Base-by-base conservation (phyloP, 2,797 vertebrate genomes). In the Syngnathus acus region DNA sequence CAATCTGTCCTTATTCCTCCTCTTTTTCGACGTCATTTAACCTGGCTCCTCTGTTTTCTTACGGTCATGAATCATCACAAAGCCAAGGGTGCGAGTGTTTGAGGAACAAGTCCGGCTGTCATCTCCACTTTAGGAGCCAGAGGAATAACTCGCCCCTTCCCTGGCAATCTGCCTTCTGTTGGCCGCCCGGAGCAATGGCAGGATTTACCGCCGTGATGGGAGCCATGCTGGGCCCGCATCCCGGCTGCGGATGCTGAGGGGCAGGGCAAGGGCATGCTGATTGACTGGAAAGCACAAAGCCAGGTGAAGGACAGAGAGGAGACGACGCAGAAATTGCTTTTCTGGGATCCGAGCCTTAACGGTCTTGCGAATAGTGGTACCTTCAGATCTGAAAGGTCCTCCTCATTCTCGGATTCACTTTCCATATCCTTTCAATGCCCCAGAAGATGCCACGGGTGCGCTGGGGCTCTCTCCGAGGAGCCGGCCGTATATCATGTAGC, bases 401-500 rank as follows among this genome's bases (percentile, higher is more conserved):
- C 43, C 43, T 45, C 14, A n/a, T 19, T 50, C 17, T 51, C 5
- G 5, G 11, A 13, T 55, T 6, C 5, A 26, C 10, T 32, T 55
- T 55, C 26, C 54, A 14, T 14, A 37, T 32, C 26, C 26, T 32
- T 10, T 10, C 23, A 55, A 14, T 55, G 21, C 69, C 57, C 65
- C n/a, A 11, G 14, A 23, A 38, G 23, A 45, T 45, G 21, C 57
- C 40, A 45, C 19, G 68, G 67, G 61, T 60, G 75, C 37, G 64
- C 64, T 63, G 63, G 42, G 73, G 65, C 2, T 32, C 72, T 78
- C 72, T 78, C 69, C 61, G 39, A 74, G 75, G 80, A 79, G 65
- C 61, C 14, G 5, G 61, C 69, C 76, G 75, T 82, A 78, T 84
- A 87, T 88, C 82, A 79, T 82, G 77, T 83, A 65, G 70, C 80